Percentiles rank a stretch among this genome's conserved stretches.
phyloP scores from a whole-genome alignment of 1,140 invertebrate genomes.

The Magallana gigas region DNA sequence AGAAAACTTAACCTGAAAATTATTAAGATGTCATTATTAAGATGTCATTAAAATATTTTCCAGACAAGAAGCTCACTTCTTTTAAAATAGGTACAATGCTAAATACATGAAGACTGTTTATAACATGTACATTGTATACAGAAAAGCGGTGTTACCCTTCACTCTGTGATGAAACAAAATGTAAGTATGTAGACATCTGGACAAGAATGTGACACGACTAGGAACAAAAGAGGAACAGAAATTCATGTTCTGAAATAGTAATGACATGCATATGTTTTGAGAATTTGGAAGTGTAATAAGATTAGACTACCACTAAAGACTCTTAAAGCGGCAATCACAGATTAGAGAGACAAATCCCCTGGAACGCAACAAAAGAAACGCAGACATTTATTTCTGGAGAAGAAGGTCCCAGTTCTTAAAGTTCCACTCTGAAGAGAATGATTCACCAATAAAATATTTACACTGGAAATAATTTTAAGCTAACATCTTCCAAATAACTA shows the following conservation, averaged over 20 bases:
- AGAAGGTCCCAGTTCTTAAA: constrained; percentile 29
- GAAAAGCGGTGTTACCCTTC: too few relatives aligned
- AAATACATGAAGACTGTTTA: too few relatives aligned
- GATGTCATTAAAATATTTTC: too few relatives aligned
- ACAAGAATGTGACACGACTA: neutral
- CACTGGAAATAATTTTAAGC: constrained; percentile 8
- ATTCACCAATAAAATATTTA: constrained; percentile 37
- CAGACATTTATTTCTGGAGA: constrained; percentile 23
- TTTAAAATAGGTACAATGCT: too few relatives aligned
- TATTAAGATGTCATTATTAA: too few relatives aligned
- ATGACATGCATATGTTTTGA: constrained; percentile 36
- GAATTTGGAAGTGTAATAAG: constrained; percentile 27
- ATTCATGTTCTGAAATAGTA: constrained; percentile 28
- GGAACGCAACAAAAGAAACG: neutral
- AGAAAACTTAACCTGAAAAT: too few relatives aligned
- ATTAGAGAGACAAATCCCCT: constrained; percentile 23
- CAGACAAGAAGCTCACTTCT: too few relatives aligned
- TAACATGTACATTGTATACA: too few relatives aligned
- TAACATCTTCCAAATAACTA: constrained; percentile 29
- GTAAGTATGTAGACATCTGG: constrained; percentile 34
- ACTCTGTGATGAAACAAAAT: neutral
- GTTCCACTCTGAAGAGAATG: constrained; percentile 26
- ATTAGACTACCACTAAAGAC: constrained; percentile 25
- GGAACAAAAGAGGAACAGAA: neutral
- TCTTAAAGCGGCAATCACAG: neutral